These are phyloP conservation scores for Piscicola geometra DNA, from an alignment of 2,888 invertebrate genomes.

Conservation along the genomic window DNA sequence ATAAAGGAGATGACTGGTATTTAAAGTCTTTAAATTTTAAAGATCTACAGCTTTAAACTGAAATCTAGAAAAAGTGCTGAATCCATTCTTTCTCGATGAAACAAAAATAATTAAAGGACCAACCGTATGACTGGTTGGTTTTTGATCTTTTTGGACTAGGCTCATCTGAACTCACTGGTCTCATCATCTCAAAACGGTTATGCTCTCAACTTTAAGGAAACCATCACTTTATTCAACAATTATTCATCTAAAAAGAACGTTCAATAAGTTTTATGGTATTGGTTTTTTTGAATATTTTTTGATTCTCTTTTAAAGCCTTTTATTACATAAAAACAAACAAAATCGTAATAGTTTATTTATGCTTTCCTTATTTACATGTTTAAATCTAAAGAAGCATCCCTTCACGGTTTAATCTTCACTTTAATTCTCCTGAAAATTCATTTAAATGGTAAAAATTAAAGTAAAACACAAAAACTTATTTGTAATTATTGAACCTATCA, in stretches of 20 bases:
- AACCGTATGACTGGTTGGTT: neutral
- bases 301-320: neutral
- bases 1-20: too few species aligned
- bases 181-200: neutral
- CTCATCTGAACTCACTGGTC: neutral
- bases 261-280: neutral
- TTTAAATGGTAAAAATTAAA: neutral
- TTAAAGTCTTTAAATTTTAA: too few species aligned
- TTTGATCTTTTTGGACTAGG: constrained; percentile 13
- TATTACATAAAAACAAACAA: neutral
- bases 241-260: neutral
- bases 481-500: neutral
- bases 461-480: neutral
- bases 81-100: too few species aligned
- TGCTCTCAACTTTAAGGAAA: neutral
- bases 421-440: neutral
- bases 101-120: too few species aligned
- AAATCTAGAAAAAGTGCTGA: too few species aligned
- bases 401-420: neutral
- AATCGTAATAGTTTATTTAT: neutral
- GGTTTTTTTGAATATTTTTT: neutral
- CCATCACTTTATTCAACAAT: neutral
- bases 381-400: too few species aligned
- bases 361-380: neutral
- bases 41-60: too few species aligned